Evolutionary conservation across 1,140 invertebrate species (phyloP), one percentile per base, ranked within the genome.

Genomic region (Temnothorax nylanderi): DNA sequence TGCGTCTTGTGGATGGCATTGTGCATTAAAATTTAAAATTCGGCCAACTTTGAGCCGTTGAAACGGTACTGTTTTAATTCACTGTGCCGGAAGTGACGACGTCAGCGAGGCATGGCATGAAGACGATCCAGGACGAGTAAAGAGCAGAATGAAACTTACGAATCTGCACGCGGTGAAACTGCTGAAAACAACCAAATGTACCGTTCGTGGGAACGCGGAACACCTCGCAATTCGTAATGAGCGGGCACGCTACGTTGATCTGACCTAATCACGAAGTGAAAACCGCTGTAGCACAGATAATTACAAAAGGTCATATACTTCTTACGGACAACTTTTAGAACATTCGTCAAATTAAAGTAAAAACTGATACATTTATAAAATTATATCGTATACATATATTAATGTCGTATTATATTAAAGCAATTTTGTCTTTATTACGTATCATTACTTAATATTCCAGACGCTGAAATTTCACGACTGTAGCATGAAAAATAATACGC

Each of bases 41-140:
- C 47, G 47, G n/a, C 13, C 34, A n/a, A 69, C 47, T 81, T 69
- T 69, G 47, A 47, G 49, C 26, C 13, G 62, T 69, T 41, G 34
- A 41, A 69, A 69, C 64, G 47, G 47, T 81, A 81, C 77, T 21
- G 77, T 81, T 69, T 80, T 81, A 81, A 81, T 81, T 81, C 47
- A 69, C 26, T 34, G 4, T 54, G 64, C 64, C 77, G 77, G 77
- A 81, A 81, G 64, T 81, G 34, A 81, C 47, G 26, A 54, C 41
- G 77, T 69, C 34, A 41, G 77, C 44, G 62, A 26, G 34, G 37
- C 76, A 78, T 13, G 44, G n/a, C 32, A n/a, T 13, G 47, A 81
- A 13, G n/a, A 81, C 47, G 62, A 69, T 69, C 10, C 13, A 32
- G 47, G 32, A 41, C 47, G 34, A 41, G 47, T 32, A 26, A 81